These are phyloP conservation scores for Falco punctatus DNA, from an alignment of 2,113 vertebrate species.

Conservation along the genomic window DNA sequence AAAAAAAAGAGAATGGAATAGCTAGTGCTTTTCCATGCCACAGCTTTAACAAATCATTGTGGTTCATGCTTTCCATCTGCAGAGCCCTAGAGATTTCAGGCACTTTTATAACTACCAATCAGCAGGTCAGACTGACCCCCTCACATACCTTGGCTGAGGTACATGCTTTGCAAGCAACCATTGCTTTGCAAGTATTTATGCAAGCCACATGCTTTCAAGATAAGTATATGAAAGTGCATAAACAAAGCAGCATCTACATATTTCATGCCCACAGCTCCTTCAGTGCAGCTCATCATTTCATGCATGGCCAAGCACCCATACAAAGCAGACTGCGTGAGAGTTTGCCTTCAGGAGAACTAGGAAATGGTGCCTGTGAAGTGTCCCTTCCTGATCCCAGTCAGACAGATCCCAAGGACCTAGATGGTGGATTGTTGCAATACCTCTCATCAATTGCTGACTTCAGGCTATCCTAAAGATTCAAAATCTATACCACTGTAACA, in stretches of 20 bases:
- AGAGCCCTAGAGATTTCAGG: not conserved
- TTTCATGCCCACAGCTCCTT: not conserved
- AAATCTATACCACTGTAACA: not conserved
- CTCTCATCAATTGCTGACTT: not conserved
- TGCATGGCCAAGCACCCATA: fast-evolving
- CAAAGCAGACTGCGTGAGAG: not conserved
- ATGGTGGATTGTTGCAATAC: not conserved
- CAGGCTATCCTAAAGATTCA: not conserved
- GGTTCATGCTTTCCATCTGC: not conserved
- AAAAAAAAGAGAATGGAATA: not conserved
- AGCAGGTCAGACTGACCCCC: fast-evolving
- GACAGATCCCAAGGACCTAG: not conserved
- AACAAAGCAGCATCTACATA: not conserved
- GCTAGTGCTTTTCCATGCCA: not conserved
- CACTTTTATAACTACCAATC: not conserved
- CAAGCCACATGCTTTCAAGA: not conserved
- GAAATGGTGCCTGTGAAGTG: not conserved
- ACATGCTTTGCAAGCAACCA: not conserved
- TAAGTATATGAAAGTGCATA: not conserved
- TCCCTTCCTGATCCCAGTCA: not conserved
- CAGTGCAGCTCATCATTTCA: not conserved
- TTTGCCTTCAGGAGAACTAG: not conserved
- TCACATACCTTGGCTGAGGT: not conserved
- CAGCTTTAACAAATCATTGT: not conserved
- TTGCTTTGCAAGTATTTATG: not conserved